These are phyloP conservation scores for Trematomus bernacchii DNA, from an alignment of 2,797 vertebrate genomes.

Conservation along the genomic window DNA sequence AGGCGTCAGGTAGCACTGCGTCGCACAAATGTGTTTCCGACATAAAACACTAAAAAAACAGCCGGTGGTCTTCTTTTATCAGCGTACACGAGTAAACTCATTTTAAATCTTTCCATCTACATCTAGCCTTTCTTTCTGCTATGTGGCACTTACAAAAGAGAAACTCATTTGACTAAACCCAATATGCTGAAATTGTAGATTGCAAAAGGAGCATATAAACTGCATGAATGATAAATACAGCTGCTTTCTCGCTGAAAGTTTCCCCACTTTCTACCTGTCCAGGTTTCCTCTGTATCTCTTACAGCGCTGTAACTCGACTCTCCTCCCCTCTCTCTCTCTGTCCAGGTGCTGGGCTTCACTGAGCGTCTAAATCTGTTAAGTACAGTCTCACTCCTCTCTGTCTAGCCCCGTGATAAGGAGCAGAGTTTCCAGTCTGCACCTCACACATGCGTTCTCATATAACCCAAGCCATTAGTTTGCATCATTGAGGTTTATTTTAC, in stretches of 20 bases:
- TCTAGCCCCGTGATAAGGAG: constrained; percentile 81
- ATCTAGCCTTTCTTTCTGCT: constrained; percentile 11
- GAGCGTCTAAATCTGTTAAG: constrained; percentile 85
- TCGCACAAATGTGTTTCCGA: constrained; percentile 67
- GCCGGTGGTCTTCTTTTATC: constrained; percentile 72
- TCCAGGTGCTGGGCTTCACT: constrained; percentile 86
- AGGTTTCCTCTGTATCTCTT: constrained; percentile 46
- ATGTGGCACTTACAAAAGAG: constrained; percentile 26
- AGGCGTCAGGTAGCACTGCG: constrained; percentile 72
- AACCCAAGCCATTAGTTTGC: constrained; percentile 72
- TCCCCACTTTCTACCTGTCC: constrained; percentile 27
- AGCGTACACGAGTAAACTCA: constrained; percentile 59
- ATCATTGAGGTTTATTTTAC: constrained; percentile 77
- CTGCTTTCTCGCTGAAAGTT: constrained; percentile 20
- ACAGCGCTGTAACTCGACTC: constrained; percentile 56
- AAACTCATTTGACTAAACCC: constrained; percentile 30
- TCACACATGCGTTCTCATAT: constrained; percentile 77
- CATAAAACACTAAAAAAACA: constrained; percentile 75
- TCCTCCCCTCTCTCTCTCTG: constrained; percentile 52
- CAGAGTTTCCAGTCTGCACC: constrained; percentile 74
- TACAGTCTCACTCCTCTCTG: constrained; percentile 78
- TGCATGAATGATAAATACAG: constrained; percentile 22
- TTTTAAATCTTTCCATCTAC: constrained; percentile 67
- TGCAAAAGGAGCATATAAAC: constrained; percentile 23
- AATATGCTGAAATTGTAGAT: constrained; percentile 52